A percentile compares a stretch with the other conserved stretches of the same genome.
These are phyloP conservation scores for Zoanthus sociatus DNA, from an alignment of 92 coral and sea anemone species.

Conservation along the genomic window DNA sequence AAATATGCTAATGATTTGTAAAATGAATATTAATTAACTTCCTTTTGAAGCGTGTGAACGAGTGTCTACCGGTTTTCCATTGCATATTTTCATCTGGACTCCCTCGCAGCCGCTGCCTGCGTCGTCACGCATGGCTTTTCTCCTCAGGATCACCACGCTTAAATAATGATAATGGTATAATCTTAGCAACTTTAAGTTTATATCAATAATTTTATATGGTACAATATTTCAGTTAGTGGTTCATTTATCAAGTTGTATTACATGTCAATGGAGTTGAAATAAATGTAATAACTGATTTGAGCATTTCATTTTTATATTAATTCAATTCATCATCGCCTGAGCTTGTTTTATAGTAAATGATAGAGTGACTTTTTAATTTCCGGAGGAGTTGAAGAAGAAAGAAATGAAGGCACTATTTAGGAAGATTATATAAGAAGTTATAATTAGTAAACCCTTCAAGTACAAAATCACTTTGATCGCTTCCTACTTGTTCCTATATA, in stretches of 20 bases:
- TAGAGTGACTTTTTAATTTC: constrained; percentile 34
- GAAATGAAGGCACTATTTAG: no score
- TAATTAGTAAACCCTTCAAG: constrained; percentile 31
- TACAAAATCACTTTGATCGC: not conserved
- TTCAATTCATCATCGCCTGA: constrained; percentile 38
- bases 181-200: constrained; percentile 51
- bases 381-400: constrained; percentile 39
- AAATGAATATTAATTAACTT: no score
- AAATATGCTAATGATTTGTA: no score
- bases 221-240: constrained; percentile 53
- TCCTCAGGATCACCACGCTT: constrained; percentile 41
- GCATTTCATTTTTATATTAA: constrained; percentile 28
- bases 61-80: no score
- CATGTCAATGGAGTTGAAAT: not conserved
- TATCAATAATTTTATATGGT: constrained; percentile 14
- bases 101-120: no score
- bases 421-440: constrained; percentile 24
- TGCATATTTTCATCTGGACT: no score
- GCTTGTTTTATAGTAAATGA: constrained; percentile 42
- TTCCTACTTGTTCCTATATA: no score
- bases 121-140: no score
- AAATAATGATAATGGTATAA: constrained; percentile 39
- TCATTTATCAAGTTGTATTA: constrained; percentile 25
- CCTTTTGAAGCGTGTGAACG: no score
- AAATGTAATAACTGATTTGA: constrained; percentile 16